Evolutionary conservation across 2,797 vertebrate species (phyloP), one percentile per base, ranked within the genome.

Genomic region (Coranthus polyacanthus): DNA sequence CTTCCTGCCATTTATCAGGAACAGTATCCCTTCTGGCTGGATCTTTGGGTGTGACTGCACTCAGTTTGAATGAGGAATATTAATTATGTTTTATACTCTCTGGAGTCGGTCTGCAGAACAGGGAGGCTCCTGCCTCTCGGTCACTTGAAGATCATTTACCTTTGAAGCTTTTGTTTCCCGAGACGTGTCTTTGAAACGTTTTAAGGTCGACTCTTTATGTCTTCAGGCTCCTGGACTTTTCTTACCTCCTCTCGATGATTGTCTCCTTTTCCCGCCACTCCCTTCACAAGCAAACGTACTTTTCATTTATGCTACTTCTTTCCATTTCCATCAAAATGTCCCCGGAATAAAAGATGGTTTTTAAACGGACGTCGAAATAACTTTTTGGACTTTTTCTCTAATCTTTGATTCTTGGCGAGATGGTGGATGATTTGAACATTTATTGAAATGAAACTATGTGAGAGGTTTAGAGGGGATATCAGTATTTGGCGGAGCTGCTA

Each of bases 111-210:
- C n/a, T 22, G 2, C 21, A 62, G 59, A 64, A 29, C 62, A 43
- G 51, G 55, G 72, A 58, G 68, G 57, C 4, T 68, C 47, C 46
- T 61, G 53, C 46, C 50, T 58, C 38, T 71, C 39, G 26, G 66
- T 45, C 42, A 42, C 75, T 44, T 41, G 37, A n/a, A 58, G 37
- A 71, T 69, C 38, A 60, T 57, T 81, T 39, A 75, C 69, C 83
- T 86, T 87, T 84, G 80, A 88, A 79, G 65, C 51, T 75, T 70
- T 83, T 76, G 72, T 87, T 74, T 67, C 39, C 57, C 36, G 51
- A 57, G 52, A 70, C 36, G 26, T 69, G 53, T 50, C 51, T 65
- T 13, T 38, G 44, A 45, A 37, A 21, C 20, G 13, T 70, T 53
- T 50, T 34, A 47, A 36, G 7, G 15, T 43, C 12, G 45, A 22